phyloP scores from a whole-genome alignment of 2,113 vertebrate species.

The Muntiacus muntjak region DNA sequence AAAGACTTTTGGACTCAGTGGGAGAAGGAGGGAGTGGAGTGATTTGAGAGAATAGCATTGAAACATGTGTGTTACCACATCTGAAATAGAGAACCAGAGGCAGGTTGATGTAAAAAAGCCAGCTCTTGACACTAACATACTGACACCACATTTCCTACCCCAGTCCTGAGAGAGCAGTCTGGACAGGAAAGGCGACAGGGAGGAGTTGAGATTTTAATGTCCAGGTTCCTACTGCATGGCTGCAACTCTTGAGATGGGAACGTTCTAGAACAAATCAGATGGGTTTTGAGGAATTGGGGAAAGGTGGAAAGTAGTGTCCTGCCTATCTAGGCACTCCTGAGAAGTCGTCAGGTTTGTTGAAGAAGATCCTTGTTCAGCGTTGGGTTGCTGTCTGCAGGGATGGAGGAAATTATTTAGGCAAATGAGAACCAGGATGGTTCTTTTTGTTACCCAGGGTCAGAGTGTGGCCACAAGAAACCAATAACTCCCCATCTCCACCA shows the following conservation, averaged over 20 bases:
- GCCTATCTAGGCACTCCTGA: background rate
- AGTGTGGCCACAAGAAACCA: background rate
- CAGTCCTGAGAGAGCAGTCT: background rate
- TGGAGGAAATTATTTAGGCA: background rate
- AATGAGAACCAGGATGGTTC: background rate
- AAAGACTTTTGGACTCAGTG: background rate
- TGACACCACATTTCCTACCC: slow-evolving; percentile 36
- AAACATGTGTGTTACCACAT: background rate
- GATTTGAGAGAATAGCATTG: background rate
- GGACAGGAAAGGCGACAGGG: background rate
- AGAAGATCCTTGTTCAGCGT: background rate
- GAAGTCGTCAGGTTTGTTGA: background rate
- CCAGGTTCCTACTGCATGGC: background rate
- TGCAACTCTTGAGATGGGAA: background rate
- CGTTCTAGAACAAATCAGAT: background rate
- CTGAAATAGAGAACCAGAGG: background rate
- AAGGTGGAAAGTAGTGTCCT: background rate
- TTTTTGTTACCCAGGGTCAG: background rate
- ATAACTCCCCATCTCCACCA: background rate
- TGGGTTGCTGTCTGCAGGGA: background rate
- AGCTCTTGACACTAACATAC: slow-evolving; percentile 51
- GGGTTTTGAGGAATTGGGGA: background rate
- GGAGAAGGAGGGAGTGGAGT: background rate
- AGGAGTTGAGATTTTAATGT: background rate
- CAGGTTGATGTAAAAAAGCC: background rate